phyloP scores from a whole-genome alignment of 2,888 invertebrate species.

The Hydropsyche betteni region DNA sequence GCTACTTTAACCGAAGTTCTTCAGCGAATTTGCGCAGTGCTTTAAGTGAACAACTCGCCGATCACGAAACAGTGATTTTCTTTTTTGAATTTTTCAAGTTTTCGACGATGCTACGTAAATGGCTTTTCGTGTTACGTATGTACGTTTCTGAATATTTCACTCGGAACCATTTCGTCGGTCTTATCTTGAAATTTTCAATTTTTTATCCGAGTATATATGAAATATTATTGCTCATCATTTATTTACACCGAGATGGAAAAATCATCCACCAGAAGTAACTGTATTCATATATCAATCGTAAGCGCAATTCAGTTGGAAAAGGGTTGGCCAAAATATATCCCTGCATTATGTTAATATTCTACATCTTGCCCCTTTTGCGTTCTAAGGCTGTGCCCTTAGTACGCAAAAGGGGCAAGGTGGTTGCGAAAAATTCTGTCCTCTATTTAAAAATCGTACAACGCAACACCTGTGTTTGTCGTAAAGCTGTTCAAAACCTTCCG shows the following conservation, averaged over 20 bases:
- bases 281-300: constrained; percentile 14
- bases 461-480: constrained; percentile 1
- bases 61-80: constrained; percentile 37
- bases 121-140: not conserved
- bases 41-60: constrained; percentile 28
- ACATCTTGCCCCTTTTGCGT: not conserved
- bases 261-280: not conserved
- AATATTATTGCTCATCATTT: no score
- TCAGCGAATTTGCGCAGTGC: constrained; percentile 17
- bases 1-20: constrained; percentile 19
- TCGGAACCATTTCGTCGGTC: no score
- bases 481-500: not conserved
- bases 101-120: not conserved
- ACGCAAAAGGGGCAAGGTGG: no score
- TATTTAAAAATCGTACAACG: constrained; percentile 27
- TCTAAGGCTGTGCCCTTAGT: not conserved
- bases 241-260: no score
- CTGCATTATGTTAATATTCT: constrained; percentile 18
- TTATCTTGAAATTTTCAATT: no score
- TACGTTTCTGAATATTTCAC: not conserved
- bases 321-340: constrained; percentile 12
- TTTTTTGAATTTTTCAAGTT: constrained; percentile 7
- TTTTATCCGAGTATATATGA: no score
- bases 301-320: constrained; percentile 7
- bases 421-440: constrained; percentile 2